These are phyloP conservation scores for Diarsia dahlii DNA, from an alignment of 2,888 invertebrate genomes.

Conservation along the genomic window DNA sequence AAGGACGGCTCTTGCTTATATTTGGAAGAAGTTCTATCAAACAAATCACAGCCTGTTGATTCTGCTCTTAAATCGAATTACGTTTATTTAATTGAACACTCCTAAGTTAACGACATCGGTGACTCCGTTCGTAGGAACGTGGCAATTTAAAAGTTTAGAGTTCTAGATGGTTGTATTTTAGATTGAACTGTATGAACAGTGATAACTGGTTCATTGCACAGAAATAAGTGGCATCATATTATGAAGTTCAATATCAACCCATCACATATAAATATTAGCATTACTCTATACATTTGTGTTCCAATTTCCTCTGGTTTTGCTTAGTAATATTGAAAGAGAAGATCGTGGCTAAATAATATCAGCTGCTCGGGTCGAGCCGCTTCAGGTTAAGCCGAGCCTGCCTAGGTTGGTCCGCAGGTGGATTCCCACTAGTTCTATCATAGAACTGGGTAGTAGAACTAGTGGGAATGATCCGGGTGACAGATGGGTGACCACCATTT, in stretches of 20 bases:
- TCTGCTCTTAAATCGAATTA: constrained; percentile 61
- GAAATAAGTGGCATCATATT: not conserved
- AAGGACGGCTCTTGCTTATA: constrained; percentile 33
- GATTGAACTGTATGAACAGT: not conserved
- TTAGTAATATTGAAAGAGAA: too few species aligned
- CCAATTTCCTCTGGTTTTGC: not conserved
- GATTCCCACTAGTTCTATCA: too few species aligned
- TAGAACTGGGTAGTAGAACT: too few species aligned
- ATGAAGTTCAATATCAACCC: not conserved
- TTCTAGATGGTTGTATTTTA: constrained; percentile 3
- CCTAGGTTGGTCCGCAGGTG: too few species aligned
- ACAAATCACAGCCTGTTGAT: constrained; percentile 62
- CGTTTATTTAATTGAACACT: constrained; percentile 65
- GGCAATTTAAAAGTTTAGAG: constrained; percentile 31
- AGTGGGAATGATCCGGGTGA: too few species aligned
- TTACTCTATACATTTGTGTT: not conserved
- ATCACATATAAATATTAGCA: not conserved
- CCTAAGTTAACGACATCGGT: constrained; percentile 48
- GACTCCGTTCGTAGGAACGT: constrained; percentile 29
- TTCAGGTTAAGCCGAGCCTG: too few species aligned
- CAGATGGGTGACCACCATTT: too few species aligned
- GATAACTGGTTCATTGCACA: not conserved
- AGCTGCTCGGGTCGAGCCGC: too few species aligned
- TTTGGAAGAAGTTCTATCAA: constrained; percentile 47
- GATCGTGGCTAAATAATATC: too few species aligned